Conservation (phyloP, 1,140 invertebrate species). For the Brachionus paranguensis region DNA sequence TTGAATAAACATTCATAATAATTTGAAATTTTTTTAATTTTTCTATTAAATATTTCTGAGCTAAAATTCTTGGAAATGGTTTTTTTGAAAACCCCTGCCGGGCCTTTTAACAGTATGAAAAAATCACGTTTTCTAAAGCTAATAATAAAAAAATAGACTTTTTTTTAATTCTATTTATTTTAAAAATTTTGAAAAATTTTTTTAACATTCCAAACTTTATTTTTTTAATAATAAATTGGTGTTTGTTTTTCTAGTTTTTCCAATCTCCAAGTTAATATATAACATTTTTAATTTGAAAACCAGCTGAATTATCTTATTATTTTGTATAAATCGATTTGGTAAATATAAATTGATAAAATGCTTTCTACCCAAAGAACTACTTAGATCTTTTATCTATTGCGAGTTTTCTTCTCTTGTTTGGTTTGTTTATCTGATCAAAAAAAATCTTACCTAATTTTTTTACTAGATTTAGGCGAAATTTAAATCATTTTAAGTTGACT, state of each 20-base stretch:
- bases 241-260: background rate
- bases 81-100: too few species aligned
- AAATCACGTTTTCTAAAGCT: too few species aligned
- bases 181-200: background rate
- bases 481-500: background rate
- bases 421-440: too few species aligned
- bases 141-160: too few species aligned
- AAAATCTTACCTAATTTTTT: background rate
- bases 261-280: background rate
- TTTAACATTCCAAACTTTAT: background rate
- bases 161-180: too few species aligned
- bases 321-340: background rate
- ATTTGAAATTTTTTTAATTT: too few species aligned
- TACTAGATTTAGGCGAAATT: background rate
- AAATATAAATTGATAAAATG: background rate
- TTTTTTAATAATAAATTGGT: background rate
- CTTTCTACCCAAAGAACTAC: background rate
- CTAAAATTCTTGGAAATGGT: too few species aligned
- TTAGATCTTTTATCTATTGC: too few species aligned
- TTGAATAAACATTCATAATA: too few species aligned
- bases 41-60: too few species aligned
- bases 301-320: background rate
- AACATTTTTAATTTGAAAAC: background rate
- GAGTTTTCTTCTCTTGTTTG: too few species aligned
- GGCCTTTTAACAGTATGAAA: too few species aligned